phyloP scores from a whole-genome alignment of 2,797 vertebrate species.

The Discoglossus pictus region DNA sequence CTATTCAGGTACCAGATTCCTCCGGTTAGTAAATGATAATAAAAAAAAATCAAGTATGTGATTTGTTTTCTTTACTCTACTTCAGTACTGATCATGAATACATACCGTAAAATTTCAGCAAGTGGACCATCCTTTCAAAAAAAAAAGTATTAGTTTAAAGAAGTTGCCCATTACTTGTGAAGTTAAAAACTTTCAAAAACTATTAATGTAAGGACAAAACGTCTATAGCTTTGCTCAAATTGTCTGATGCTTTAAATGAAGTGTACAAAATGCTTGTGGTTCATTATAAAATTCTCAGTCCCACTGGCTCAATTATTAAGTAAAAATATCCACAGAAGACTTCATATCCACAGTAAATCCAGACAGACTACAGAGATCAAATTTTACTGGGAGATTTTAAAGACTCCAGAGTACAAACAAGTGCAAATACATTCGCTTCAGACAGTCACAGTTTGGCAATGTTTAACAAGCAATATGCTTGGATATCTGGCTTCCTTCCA shows the following conservation, averaged over 20 bases:
- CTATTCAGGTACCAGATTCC: slow-evolving; percentile 9
- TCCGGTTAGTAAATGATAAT: neutral
- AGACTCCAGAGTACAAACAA: slow-evolving; percentile 59
- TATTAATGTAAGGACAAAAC: too few relatives aligned
- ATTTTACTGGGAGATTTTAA: neutral
- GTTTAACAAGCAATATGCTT: slow-evolving; percentile 76
- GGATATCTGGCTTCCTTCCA: slow-evolving; percentile 65
- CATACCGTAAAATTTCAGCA: too few relatives aligned
- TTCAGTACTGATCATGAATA: too few relatives aligned
- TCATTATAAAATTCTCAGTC: slow-evolving; percentile 30
- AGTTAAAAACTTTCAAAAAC: too few relatives aligned
- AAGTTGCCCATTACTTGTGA: too few relatives aligned
- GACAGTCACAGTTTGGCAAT: slow-evolving; percentile 61
- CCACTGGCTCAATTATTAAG: neutral
- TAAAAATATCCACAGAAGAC: slow-evolving; percentile 16
- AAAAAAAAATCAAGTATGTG: neutral
- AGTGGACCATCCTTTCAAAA: too few relatives aligned
- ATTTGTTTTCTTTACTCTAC: slow-evolving; percentile 31
- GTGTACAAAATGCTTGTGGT: slow-evolving; percentile 27
- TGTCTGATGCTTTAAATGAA: slow-evolving; percentile 12
- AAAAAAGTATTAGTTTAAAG: too few relatives aligned
- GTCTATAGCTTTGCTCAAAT: too few relatives aligned
- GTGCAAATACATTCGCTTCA: slow-evolving; percentile 55
- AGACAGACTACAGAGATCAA: neutral
- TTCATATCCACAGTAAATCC: slow-evolving; percentile 12